A percentile compares a stretch with the other conserved stretches of the same genome.
phyloP scores from a whole-genome alignment of 2,797 vertebrate species.

The Mycteria americana region DNA sequence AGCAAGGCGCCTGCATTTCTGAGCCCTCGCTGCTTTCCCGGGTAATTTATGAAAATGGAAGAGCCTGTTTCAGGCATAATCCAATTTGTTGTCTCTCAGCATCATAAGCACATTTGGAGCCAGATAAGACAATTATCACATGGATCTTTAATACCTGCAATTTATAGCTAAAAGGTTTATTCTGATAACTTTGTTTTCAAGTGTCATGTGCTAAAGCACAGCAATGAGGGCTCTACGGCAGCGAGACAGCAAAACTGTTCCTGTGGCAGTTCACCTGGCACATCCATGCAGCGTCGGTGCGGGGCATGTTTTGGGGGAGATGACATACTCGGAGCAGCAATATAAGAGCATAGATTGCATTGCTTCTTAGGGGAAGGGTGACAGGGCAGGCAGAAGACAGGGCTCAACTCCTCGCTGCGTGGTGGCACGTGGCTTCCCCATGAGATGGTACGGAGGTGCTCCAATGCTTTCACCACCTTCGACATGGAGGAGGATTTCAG shows the following conservation, averaged over 20 bases:
- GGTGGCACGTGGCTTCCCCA: neutral
- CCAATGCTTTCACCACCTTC: neutral
- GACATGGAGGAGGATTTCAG: accelerated
- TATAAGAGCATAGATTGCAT: neutral
- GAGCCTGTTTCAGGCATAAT: constrained; percentile 11
- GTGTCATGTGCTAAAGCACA: neutral
- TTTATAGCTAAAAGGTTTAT: constrained; percentile 42
- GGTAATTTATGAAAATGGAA: constrained; percentile 58
- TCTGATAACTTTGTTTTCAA: constrained; percentile 36
- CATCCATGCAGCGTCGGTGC: accelerated
- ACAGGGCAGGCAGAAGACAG: neutral
- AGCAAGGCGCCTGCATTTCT: neutral
- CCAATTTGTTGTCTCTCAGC: constrained; percentile 53
- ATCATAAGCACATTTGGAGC: constrained; percentile 52
- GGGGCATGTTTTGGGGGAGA: neutral
- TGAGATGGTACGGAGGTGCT: accelerated
- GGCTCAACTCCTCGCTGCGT: accelerated
- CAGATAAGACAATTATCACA: constrained; percentile 63
- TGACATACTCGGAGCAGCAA: neutral
- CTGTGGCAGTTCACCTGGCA: accelerated
- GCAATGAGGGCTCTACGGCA: neutral
- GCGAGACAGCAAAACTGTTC: neutral
- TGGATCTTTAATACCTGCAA: constrained; percentile 60
- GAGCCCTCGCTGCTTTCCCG: neutral
- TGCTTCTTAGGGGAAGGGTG: accelerated